A percentile compares a stretch with the other conserved stretches of the same genome.
phyloP scores from a whole-genome alignment of 2,888 invertebrate species.

The Aphidius colemani region DNA sequence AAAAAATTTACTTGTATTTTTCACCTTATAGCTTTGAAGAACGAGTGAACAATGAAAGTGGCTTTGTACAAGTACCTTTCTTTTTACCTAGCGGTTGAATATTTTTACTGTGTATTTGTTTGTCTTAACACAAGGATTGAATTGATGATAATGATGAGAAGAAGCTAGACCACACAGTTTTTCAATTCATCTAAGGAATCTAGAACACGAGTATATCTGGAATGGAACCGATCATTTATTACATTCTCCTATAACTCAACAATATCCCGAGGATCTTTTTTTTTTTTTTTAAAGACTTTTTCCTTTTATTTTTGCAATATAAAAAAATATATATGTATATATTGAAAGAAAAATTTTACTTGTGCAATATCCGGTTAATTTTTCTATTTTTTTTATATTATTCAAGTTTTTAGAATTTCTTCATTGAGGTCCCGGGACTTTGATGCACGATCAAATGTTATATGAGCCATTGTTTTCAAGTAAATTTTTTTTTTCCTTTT shows the following conservation, averaged over 20 bases:
- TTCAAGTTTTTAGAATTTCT: conserved; percentile 17
- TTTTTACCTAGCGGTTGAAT: conserved; percentile 28
- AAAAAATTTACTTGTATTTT: conserved; percentile 3
- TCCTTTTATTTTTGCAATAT: background rate
- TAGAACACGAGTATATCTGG: conserved; percentile 45
- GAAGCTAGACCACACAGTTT: too few species aligned
- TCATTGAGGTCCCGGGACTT: conserved; percentile 5
- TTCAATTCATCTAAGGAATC: conserved; percentile 33
- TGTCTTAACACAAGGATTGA: too few species aligned
- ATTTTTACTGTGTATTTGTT: too few species aligned
- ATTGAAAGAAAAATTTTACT: conserved; percentile 13
- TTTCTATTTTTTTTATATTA: too few species aligned
- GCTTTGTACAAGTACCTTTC: conserved; percentile 39
- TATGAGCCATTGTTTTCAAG: conserved; percentile 16
- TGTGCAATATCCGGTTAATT: conserved; percentile 21
- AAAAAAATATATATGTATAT: background rate
- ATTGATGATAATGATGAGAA: too few species aligned
- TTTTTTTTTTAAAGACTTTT: background rate
- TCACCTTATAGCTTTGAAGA: conserved; percentile 42
- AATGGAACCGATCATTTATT: conserved; percentile 38
- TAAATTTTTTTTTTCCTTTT: background rate
- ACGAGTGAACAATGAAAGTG: conserved; percentile 57
- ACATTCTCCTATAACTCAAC: conserved; percentile 8
- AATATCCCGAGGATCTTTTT: background rate
- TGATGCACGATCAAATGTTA: background rate